Percentiles rank a stretch among this genome's conserved stretches.
Conservation (phyloP, 2,888 invertebrate species). For the Resseliella maxima region DNA sequence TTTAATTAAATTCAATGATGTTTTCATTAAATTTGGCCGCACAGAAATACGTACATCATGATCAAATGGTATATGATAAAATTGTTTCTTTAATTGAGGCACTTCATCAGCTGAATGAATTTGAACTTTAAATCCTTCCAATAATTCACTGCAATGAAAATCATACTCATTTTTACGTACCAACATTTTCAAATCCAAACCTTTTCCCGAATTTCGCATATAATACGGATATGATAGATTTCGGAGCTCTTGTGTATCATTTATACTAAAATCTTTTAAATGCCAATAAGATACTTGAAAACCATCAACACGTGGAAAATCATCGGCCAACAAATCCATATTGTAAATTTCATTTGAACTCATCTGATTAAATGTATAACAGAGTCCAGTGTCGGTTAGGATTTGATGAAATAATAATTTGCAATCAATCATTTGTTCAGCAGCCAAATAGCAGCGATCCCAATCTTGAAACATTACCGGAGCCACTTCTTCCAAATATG, state of each 20-base stretch:
- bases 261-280: not conserved
- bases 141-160: not conserved
- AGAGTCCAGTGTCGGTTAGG: not conserved
- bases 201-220: not conserved
- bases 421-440: not conserved
- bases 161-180: not conserved
- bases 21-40: not conserved
- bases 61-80: not conserved
- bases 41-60: not conserved
- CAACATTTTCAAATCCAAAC: not conserved
- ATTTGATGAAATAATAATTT: not conserved
- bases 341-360: not conserved
- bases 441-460: not conserved
- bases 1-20: not conserved
- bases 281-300: not conserved
- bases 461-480: not conserved
- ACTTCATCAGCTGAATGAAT: constrained; percentile 5
- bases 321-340: not conserved
- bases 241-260: not conserved
- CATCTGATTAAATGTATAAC: constrained; percentile 27
- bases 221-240: not conserved
- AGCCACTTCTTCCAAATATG: not conserved
- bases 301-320: not conserved
- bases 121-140: not conserved
- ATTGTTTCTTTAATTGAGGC: not conserved